Base-by-base conservation (phyloP, 1,140 invertebrate species). In the Hestina assimilis region DNA sequence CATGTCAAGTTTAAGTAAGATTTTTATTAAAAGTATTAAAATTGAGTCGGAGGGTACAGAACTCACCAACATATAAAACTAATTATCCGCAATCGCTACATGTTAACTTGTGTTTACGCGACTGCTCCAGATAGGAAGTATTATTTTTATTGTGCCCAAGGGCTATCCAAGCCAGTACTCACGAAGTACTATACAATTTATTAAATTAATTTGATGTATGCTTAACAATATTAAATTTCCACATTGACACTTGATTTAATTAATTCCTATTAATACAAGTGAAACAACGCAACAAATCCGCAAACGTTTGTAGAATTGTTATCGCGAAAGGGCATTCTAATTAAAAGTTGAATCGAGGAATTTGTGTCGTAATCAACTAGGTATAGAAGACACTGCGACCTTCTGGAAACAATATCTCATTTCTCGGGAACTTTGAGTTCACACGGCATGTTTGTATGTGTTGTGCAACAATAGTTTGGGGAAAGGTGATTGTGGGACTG, bases 401-500 rank as follows among this genome's bases (percentile, higher is more conserved):
- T 61, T 56, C 43, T 33, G 57, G 53, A 15, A 52, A 61, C 53
- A 61, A 53, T 59, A 59, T 58, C 47, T 45, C 48, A 63, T 64
- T 66, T 62, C 53, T 31, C 53, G 20, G 54, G 45, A 56, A 47
- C 59, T 56, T 56, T 58, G 52, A 20, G 42, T 58, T 66, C 63
- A 41, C 63, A 66, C 63, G 63, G 38, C 31, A 38, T 31, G 57
- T 56, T 61, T 56, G 28, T 41, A 29, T 42, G 41, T 24, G 42
- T 62, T 62, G 50, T 54, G 43, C 54, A 62, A 66, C 63, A 66
- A 66, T 66, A 46, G 48, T 53, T 66, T 58, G 50, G 50, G 53
- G 63, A 66, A 66, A 66, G 63, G 63, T 58, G 54, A 66, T 40
- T 66, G 63, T 50, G 38, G 40, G 47, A 43, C 15, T 20, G 40